These are phyloP conservation scores for Tichodroma muraria DNA, from an alignment of 2,113 vertebrate genomes.

Conservation along the genomic window DNA sequence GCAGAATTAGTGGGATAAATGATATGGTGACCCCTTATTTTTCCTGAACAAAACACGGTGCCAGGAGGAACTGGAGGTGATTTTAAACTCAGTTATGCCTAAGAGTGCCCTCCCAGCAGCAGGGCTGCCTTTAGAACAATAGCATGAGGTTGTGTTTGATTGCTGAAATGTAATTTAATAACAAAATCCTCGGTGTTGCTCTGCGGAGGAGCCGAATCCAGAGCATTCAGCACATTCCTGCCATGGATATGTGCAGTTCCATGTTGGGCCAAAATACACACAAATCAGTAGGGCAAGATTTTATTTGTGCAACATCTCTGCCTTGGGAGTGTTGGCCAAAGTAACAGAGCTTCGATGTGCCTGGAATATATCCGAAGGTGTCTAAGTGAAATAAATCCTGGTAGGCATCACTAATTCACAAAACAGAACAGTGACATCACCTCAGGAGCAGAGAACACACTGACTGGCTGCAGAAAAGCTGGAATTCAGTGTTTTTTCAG, in stretches of 20 bases:
- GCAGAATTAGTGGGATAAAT: not conserved
- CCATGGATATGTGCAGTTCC: not conserved
- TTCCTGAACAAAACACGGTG: not conserved
- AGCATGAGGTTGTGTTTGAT: not conserved
- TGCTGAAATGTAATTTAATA: not conserved
- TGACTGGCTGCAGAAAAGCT: not conserved
- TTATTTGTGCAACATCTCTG: not conserved
- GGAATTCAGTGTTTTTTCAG: not conserved
- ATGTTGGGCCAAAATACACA: slow-evolving; percentile 12
- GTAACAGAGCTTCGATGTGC: not conserved
- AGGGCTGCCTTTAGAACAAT: not conserved
- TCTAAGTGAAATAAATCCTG: not conserved
- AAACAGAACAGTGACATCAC: not conserved
- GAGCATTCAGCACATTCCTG: slow-evolving; percentile 48
- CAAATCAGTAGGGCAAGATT: not conserved
- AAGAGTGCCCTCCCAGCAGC: not conserved
- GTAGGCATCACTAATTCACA: not conserved
- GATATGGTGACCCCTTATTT: not conserved
- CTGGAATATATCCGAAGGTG: not conserved
- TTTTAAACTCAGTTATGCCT: not conserved
- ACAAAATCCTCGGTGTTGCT: not conserved
- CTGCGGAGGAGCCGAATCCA: not conserved
- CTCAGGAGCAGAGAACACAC: not conserved
- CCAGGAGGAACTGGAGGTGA: not conserved
- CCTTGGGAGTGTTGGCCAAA: not conserved